Base-by-base conservation (phyloP, 2,888 invertebrate species). In the Eupithecia inturbata region DNA sequence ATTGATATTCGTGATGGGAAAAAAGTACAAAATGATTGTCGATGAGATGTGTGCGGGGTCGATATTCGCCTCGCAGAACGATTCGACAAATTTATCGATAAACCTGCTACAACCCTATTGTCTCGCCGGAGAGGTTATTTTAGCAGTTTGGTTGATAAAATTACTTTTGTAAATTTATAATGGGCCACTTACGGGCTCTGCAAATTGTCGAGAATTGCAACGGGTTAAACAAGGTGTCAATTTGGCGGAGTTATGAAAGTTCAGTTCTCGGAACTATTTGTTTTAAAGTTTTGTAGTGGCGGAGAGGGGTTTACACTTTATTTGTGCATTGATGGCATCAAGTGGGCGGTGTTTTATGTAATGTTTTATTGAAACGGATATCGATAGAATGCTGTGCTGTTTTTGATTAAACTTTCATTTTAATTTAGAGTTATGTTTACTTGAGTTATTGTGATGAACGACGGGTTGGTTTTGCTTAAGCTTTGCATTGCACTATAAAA, bases 1-100 rank as follows among this genome's bases (percentile, higher is more conserved):
- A 93, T 93, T 93, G 92, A 93, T 93, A 92, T 91, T 94, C 92
- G 94, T 93, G 94, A 89, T 92, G 93, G 88, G 92, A 92, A 93
- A 93, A 93, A 93, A 91, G 89, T 87, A 90, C 88, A 91, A 91
- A 92, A 91, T 88, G 83, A 82, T 85, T 90, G 89, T 91, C 92
- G 92, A 93, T 93, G 89, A 90, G 90, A 92, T 91, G 90, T 91
- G 88, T 91, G 88, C 85, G 77, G 81, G 78, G 85, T 88, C 90
- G 92, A 92, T 92, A 90, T 90, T 89, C 91, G 85, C 84, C 86
- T 87, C 90, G 85, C 84, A 86, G 85, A 84, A 81, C 85, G 82
- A 79, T 83, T 82, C 81, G 75, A 82, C 91, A 77, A 89, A 78
- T 26, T 81, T 84, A 82, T 41, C 36, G 12, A 49, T 78, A 68